These are phyloP conservation scores for Phoeniculus purpureus DNA, from an alignment of 2,797 vertebrate species.

Conservation along the genomic window DNA sequence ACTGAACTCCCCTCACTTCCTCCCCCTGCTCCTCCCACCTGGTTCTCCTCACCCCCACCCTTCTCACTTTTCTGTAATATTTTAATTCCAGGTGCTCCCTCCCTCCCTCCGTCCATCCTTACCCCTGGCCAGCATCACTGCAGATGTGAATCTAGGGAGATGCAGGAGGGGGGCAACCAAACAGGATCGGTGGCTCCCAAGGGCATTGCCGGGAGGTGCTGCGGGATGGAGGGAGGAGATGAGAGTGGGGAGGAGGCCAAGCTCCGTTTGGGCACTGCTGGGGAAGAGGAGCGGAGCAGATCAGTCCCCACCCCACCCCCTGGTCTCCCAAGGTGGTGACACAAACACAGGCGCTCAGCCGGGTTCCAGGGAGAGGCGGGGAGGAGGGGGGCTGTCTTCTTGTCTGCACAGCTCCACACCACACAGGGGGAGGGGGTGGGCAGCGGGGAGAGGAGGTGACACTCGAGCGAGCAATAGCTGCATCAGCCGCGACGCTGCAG, in stretches of 20 bases:
- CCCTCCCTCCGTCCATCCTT: neutral
- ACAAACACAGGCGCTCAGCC: neutral
- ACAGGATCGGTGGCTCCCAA: neutral
- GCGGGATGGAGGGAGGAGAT: neutral
- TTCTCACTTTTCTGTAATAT: slow-evolving; percentile 12
- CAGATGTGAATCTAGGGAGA: neutral
- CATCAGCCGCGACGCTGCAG: slow-evolving; percentile 62
- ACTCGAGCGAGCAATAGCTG: slow-evolving; percentile 28
- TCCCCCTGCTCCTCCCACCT: slow-evolving; percentile 25
- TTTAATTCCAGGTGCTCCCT: slow-evolving; percentile 44
- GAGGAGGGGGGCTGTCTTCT: neutral
- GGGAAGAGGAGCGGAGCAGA: neutral
- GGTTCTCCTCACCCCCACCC: neutral
- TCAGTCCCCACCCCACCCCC: neutral
- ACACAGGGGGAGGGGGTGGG: neutral
- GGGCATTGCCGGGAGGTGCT: slow-evolving; percentile 9
- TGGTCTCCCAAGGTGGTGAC: neutral
- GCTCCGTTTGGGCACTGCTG: neutral
- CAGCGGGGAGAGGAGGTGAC: slow-evolving; percentile 25
- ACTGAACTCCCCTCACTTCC: slow-evolving; percentile 9
- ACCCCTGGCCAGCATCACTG: neutral
- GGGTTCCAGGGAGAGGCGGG: neutral
- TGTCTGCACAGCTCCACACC: neutral
- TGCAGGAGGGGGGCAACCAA: neutral
- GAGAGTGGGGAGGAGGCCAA: neutral